Conservation (phyloP, 2,113 vertebrate species). For the Daboia siamensis region DNA sequence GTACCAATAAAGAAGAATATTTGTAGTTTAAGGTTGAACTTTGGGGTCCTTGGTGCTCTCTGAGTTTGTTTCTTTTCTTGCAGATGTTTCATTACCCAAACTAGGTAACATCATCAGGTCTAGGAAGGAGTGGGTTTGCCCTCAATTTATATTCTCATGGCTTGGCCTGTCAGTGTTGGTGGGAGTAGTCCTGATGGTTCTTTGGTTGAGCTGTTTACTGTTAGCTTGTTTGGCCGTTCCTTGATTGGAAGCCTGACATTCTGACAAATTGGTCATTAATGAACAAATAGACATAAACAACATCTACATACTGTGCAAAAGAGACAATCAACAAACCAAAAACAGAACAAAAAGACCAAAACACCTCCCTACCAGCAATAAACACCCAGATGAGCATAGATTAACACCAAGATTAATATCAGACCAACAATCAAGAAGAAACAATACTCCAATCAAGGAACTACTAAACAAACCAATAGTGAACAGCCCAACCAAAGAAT, state of each 20-base stretch:
- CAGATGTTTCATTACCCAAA: background rate
- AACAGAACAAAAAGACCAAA: background rate
- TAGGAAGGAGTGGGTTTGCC: background rate
- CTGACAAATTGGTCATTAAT: background rate
- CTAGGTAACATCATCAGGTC: background rate
- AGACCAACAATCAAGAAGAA: background rate
- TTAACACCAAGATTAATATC: background rate
- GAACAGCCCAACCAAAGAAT: background rate
- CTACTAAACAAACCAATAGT: background rate
- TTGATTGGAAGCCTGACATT: too few relatives aligned
- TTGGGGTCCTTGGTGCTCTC: background rate
- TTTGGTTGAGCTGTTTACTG: background rate
- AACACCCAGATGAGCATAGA: background rate
- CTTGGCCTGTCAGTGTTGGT: background rate
- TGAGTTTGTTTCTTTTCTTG: background rate
- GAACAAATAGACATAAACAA: background rate
- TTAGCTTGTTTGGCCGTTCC: background rate
- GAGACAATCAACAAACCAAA: background rate
- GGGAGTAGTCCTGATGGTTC: background rate
- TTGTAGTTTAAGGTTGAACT: background rate
- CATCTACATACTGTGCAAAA: background rate
- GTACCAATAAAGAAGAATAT: background rate
- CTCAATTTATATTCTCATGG: background rate
- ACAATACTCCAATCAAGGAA: background rate
- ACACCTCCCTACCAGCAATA: background rate